Conservation (phyloP, 2,888 invertebrate species). For the Polymixis flavicincta region DNA sequence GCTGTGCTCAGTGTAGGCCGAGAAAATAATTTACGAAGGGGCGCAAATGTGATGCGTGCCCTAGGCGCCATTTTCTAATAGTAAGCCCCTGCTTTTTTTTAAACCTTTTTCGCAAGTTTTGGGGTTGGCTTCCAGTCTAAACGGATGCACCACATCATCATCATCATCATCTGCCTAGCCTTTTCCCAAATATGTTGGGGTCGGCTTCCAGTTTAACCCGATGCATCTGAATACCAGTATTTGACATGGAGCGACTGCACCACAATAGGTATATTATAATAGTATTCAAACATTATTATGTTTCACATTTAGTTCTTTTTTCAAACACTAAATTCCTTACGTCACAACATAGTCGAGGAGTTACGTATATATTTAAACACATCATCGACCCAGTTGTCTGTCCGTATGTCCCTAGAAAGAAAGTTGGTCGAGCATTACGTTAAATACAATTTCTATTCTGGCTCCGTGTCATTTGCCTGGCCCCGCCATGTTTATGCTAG, state of each 20-base stretch:
- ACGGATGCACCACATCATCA: too few species aligned
- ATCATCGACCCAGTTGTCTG: conserved; percentile 50
- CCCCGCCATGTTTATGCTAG: conserved; percentile 27
- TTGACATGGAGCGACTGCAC: not conserved
- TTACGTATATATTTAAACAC: conserved; percentile 53
- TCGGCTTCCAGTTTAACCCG: too few species aligned
- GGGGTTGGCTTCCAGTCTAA: not conserved
- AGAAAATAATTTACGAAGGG: too few species aligned
- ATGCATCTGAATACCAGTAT: not conserved
- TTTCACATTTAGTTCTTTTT: not conserved
- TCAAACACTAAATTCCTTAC: conserved; percentile 29
- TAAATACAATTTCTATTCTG: conserved; percentile 61
- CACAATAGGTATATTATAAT: too few species aligned
- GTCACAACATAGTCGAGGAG: conserved; percentile 40
- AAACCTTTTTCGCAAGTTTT: not conserved
- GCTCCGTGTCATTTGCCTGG: conserved; percentile 39
- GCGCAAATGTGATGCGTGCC: too few species aligned
- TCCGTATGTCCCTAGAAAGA: conserved; percentile 60
- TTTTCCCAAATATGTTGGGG: too few species aligned
- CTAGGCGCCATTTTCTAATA: too few species aligned
- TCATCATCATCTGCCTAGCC: too few species aligned
- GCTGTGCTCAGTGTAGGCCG: too few species aligned
- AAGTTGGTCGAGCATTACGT: conserved; percentile 58
- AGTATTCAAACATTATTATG: not conserved
- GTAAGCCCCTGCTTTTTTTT: too few species aligned